Percentiles rank a stretch among this genome's conserved stretches.
Evolutionary conservation across 2,888 invertebrate species (phyloP).

Genomic region (Crematogaster levior): DNA sequence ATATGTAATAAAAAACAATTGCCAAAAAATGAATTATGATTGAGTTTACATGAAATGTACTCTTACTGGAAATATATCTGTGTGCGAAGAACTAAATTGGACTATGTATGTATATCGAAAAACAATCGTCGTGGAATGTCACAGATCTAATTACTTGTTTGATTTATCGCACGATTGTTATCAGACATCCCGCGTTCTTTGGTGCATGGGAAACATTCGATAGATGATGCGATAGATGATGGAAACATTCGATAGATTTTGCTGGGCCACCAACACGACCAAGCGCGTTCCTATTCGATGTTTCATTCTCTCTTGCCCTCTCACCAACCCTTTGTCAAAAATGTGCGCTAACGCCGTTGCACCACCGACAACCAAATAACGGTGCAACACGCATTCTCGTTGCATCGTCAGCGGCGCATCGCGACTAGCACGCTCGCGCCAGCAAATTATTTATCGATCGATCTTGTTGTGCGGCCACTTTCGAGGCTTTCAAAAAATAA

Average conservation of each 20-base stretch:
- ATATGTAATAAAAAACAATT: neutral
- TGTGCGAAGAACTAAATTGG: slow-evolving; percentile 17
- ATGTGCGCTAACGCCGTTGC: slow-evolving; percentile 44
- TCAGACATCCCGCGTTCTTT: slow-evolving; percentile 34
- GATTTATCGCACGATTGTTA: slow-evolving; percentile 36
- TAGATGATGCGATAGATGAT: no score
- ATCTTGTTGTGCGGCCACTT: slow-evolving; percentile 54
- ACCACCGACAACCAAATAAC: slow-evolving; percentile 44
- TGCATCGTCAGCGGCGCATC: slow-evolving; percentile 69
- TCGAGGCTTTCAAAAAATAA: slow-evolving; percentile 58
- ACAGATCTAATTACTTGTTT: slow-evolving; percentile 30
- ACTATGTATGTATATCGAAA: slow-evolving; percentile 13
- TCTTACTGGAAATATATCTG: neutral
- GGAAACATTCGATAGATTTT: slow-evolving; percentile 33
- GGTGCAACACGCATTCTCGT: slow-evolving; percentile 49
- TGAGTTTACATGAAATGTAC: neutral
- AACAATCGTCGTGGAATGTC: slow-evolving; percentile 33
- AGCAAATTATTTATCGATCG: slow-evolving; percentile 76
- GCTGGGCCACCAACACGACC: neutral
- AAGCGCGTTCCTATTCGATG: slow-evolving; percentile 19
- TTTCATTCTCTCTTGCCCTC: slow-evolving; percentile 25
- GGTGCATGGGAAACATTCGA: slow-evolving; percentile 12
- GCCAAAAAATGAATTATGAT: neutral
- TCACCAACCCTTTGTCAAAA: slow-evolving; percentile 40
- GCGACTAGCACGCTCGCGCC: slow-evolving; percentile 49